Percentiles rank a stretch among this genome's conserved stretches.
phyloP scores from a whole-genome alignment of 2,888 invertebrate species.

The Ophioninae sp. region DNA sequence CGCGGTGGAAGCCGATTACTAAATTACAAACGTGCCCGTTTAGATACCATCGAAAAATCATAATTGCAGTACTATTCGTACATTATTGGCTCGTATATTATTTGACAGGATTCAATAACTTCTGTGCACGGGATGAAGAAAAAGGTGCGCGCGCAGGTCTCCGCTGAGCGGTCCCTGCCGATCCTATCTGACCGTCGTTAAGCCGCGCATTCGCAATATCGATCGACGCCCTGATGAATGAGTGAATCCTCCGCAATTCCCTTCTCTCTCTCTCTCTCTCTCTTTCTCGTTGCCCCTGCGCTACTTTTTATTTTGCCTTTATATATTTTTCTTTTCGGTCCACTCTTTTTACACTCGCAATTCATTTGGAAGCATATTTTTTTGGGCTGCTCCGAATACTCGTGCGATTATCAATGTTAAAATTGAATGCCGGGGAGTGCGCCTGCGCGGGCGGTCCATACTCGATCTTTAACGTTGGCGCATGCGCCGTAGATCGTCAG shows the following conservation, averaged over 20 bases:
- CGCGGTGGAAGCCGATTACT: conserved; percentile 58
- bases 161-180: conserved; percentile 48
- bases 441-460: conserved; percentile 28
- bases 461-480: conserved; percentile 22
- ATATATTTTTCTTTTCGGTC: conserved; percentile 36
- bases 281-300: conserved; percentile 17
- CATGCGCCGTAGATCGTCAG: conserved; percentile 6
- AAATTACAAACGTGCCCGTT: conserved; percentile 65
- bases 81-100: conserved; percentile 79
- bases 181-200: conserved; percentile 71
- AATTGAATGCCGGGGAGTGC: conserved; percentile 73
- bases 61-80: conserved; percentile 77
- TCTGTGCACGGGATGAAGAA: conserved; percentile 53
- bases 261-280: conserved; percentile 39
- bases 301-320: conserved; percentile 51
- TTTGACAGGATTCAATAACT: conserved; percentile 79
- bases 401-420: conserved; percentile 74
- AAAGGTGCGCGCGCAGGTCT: conserved; percentile 26
- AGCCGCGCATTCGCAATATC: conserved; percentile 75
- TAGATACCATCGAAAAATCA: conserved; percentile 72
- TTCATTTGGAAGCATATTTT: conserved; percentile 33
- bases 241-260: conserved; percentile 63
- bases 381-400: conserved; percentile 66
- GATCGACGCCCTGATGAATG: conserved; percentile 75
- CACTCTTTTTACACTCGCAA: neutral